phyloP scores from a whole-genome alignment of 35 echinoderm and acorn worm genomes.

The Apostichopus parvimensis region DNA sequence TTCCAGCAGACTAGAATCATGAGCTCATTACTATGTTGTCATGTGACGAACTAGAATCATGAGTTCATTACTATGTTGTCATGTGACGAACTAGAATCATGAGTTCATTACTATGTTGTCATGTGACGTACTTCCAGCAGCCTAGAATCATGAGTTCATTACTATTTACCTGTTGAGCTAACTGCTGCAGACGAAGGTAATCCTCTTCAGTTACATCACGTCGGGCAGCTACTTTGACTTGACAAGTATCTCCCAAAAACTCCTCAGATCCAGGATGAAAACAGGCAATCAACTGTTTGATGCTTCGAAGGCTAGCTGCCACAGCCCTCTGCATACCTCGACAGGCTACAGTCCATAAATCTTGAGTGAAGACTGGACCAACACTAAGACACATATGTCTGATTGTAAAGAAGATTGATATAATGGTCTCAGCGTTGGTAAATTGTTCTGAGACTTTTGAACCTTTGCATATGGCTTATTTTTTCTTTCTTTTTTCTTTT shows the following conservation, averaged over 20 bases:
- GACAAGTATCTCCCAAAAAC: conserved; percentile 93
- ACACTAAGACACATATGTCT: conserved; percentile 94
- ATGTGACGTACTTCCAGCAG: neutral
- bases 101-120: too few relatives aligned
- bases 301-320: conserved; percentile 81
- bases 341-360: conserved; percentile 97
- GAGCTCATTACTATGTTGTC: too few relatives aligned
- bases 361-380: conserved; percentile 90
- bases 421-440: too few relatives aligned
- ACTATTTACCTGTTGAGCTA: conserved; percentile 87
- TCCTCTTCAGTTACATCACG: conserved; percentile 84
- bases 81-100: too few relatives aligned
- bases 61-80: too few relatives aligned
- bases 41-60: too few relatives aligned
- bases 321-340: conserved; percentile 95
- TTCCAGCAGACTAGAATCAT: too few relatives aligned
- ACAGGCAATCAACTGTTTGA: conserved; percentile 85
- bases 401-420: neutral
- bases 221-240: conserved; percentile 92
- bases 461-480: too few relatives aligned
- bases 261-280: conserved; percentile 97
- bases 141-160: neutral
- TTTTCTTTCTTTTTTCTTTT: too few relatives aligned
- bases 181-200: conserved; percentile 81
- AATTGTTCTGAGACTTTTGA: too few relatives aligned